Percentiles rank a stretch among this genome's conserved stretches.
Evolutionary conservation across 2,797 vertebrate species (phyloP).

Genomic region (Taenioides sp.): DNA sequence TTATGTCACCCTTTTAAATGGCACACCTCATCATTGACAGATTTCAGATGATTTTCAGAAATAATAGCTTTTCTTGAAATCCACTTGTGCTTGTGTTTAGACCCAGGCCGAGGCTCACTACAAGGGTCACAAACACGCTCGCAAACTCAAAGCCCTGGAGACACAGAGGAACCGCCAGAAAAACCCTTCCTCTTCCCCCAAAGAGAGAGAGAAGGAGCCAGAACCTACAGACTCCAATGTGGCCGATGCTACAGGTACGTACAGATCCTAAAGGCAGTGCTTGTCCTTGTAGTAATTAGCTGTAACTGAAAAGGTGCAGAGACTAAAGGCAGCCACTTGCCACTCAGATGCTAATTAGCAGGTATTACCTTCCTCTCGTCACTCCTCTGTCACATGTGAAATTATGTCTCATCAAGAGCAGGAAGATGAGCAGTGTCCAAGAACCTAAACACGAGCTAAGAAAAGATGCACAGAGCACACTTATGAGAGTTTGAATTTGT

Average conservation of each 20-base stretch:
- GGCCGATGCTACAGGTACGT: slow-evolving; percentile 62
- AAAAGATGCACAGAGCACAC: slow-evolving; percentile 11
- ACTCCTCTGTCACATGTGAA: slow-evolving; percentile 55
- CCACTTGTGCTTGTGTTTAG: slow-evolving; percentile 62
- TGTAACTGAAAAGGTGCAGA: slow-evolving; percentile 53
- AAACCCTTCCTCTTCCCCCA: slow-evolving; percentile 29
- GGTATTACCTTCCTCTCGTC: slow-evolving; percentile 66
- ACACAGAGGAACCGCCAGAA: slow-evolving; percentile 77
- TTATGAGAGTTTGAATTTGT: slow-evolving; percentile 13
- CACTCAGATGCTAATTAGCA: slow-evolving; percentile 66
- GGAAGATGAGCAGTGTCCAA: slow-evolving; percentile 41
- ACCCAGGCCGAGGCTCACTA: slow-evolving; percentile 97
- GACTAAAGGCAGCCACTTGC: slow-evolving; percentile 54
- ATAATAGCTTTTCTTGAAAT: slow-evolving; percentile 19
- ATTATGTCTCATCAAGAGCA: slow-evolving; percentile 60
- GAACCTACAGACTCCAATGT: slow-evolving; percentile 36
- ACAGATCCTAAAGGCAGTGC: slow-evolving; percentile 19
- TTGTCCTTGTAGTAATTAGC: slow-evolving; percentile 51
- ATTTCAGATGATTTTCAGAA: slow-evolving; percentile 13
- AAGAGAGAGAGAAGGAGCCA: slow-evolving; percentile 41
- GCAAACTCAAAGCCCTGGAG: slow-evolving; percentile 91
- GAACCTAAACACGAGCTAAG: slow-evolving; percentile 30
- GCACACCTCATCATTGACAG: background rate
- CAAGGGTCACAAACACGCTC: slow-evolving; percentile 93
- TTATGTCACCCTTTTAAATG: background rate